Evolutionary conservation across 2,888 invertebrate species (phyloP).

Genomic region (Meghimatium bilineatum): DNA sequence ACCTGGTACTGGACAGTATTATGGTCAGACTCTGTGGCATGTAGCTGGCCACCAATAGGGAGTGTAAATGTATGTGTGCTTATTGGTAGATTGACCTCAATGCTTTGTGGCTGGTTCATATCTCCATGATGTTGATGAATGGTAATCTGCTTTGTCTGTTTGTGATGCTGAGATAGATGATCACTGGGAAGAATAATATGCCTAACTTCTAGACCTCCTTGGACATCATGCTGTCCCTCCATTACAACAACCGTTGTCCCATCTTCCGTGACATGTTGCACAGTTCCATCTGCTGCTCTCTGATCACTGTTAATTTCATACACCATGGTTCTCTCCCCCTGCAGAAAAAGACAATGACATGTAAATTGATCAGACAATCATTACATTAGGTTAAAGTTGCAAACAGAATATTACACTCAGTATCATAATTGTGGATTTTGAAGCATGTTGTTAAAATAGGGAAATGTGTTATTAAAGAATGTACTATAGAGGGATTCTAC

Average conservation of each 20-base stretch:
- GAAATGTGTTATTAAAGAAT: too few relatives aligned
- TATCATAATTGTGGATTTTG: too few relatives aligned
- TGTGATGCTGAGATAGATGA: slow-evolving; percentile 18
- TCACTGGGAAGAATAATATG: slow-evolving; percentile 42
- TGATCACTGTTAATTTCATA: slow-evolving; percentile 31
- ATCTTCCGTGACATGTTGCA: slow-evolving; percentile 1
- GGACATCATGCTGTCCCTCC: slow-evolving; percentile 22
- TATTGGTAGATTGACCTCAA: slow-evolving; percentile 38
- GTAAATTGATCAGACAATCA: neutral
- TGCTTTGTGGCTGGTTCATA: slow-evolving; percentile 11
- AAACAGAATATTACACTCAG: too few relatives aligned
- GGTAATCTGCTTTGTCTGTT: slow-evolving; percentile 14
- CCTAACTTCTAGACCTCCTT: slow-evolving; percentile 32
- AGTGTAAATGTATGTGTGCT: slow-evolving; percentile 33
- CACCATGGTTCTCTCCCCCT: slow-evolving; percentile 31
- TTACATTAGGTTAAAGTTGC: too few relatives aligned
- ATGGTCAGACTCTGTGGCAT: slow-evolving; percentile 18
- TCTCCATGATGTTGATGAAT: slow-evolving; percentile 22
- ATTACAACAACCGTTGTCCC: slow-evolving; percentile 40
- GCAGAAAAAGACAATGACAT: neutral
- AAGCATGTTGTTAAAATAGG: too few relatives aligned
- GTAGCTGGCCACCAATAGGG: slow-evolving; percentile 11
- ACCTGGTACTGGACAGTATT: slow-evolving; percentile 62
- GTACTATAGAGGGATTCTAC: too few relatives aligned
- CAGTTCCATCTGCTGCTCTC: slow-evolving; percentile 7